These are phyloP conservation scores for Sapajus apella DNA, from an alignment of 2,113 vertebrate species.

Conservation along the genomic window DNA sequence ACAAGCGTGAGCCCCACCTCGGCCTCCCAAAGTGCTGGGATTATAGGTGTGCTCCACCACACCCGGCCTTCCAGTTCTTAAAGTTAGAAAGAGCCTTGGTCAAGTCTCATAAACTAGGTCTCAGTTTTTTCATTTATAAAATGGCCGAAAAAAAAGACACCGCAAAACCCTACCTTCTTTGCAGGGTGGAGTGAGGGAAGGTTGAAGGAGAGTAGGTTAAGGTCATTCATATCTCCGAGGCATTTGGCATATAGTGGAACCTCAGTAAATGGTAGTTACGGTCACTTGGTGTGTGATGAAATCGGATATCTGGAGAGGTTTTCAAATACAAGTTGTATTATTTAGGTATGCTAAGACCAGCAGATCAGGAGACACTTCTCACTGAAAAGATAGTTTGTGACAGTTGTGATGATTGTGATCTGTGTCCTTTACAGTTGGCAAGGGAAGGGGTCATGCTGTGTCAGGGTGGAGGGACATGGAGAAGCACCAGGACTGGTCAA, in stretches of 20 bases:
- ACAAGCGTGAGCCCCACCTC: no score
- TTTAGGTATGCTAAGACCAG: not conserved
- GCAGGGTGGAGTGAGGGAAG: no score
- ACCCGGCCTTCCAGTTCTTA: not conserved
- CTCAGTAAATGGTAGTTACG: not conserved
- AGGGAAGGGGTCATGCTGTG: rapidly evolving
- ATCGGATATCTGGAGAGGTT: not conserved
- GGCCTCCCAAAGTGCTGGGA: no score
- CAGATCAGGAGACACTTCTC: not conserved
- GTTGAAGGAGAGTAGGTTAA: not conserved
- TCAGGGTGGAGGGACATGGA: rapidly evolving
- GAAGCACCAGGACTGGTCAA: not conserved
- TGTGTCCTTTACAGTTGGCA: not conserved
- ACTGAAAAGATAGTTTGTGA: not conserved
- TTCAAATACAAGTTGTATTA: not conserved
- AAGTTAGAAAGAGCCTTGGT: not conserved
- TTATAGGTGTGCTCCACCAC: no score
- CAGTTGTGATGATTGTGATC: not conserved
- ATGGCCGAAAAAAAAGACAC: not conserved
- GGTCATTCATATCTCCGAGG: not conserved
- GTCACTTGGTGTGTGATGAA: not conserved
- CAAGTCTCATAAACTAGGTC: not conserved
- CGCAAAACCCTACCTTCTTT: not conserved
- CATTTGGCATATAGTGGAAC: not conserved
- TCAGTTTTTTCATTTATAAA: not conserved